Base-by-base conservation (phyloP, 2,113 vertebrate species). In the Pelusios castaneus region DNA sequence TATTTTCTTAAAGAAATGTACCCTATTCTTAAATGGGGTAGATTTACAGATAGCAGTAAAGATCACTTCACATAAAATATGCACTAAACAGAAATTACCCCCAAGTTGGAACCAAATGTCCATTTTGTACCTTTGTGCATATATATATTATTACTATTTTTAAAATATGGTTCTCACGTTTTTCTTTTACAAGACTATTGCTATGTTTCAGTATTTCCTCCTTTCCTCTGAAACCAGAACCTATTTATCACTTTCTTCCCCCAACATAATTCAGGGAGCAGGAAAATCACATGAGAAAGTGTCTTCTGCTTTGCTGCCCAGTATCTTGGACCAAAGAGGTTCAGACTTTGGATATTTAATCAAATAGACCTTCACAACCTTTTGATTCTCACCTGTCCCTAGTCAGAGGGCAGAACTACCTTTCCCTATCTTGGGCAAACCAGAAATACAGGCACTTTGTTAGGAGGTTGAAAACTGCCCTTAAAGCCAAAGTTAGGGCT, bases 1-100 rank as follows among this genome's bases (percentile, higher is more conserved):
- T 78, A 67, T 95, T 95, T 95, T 96, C 90, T 95, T 97, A 96
- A 95, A 95, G 95, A 89, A 93, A 80, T 55, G 91, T 43, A 3
- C 10, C 17, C 45, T 78, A 82, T 80, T 82, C 82, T 82, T 60
- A 78, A 27, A 25, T n/a, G 25, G 54, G 55, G 24, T 54, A 38
- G 55, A 27, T 83, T 91, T 75, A 47, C 47, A 88, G 78, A 55
- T 38, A n/a, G 29, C 24, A 54, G 27, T 10, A 47, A 67, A 17
- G 38, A 73, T 31, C 56, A 17, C 8, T 63, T 49, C 34, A 73
- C 63, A 0, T 5, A 29, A 58, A 88, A 45, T 22, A 87, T 63
- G 47, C 4, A 19, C 13, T 73, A 10, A 7, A 27, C 22, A 58
- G 75, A 63, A 89, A 43, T 19, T 43, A 75, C 77, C 55, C 58